phyloP scores from a whole-genome alignment of 1,140 invertebrate genomes.

The Pogonomyrmex barbatus region DNA sequence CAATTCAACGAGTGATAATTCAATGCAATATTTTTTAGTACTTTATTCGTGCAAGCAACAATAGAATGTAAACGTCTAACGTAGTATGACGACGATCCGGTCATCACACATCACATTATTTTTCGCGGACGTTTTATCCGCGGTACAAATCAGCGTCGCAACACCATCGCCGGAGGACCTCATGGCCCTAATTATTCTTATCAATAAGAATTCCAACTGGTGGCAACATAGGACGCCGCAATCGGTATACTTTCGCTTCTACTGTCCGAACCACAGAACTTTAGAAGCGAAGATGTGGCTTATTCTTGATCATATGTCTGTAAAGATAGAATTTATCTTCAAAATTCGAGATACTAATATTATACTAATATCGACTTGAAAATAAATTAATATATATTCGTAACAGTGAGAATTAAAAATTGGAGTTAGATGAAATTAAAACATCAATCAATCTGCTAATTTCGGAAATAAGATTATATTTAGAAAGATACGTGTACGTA shows the following conservation, averaged over 20 bases:
- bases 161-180: not conserved
- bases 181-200: not conserved
- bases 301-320: conserved; percentile 96
- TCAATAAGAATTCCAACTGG: not conserved
- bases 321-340: conserved; percentile 85
- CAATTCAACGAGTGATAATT: not conserved
- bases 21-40: conserved; percentile 4
- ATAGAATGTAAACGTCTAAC: conserved; percentile 32
- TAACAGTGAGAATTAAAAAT: conserved; percentile 67
- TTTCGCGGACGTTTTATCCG: not conserved
- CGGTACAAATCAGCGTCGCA: not conserved
- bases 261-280: conserved; percentile 26
- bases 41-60: conserved; percentile 31
- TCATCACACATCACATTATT: conserved; percentile 14
- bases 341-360: conserved; percentile 77
- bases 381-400: not conserved
- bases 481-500: not conserved
- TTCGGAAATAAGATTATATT: conserved; percentile 1
- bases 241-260: not conserved
- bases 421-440: conserved; percentile 37
- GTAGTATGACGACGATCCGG: not conserved
- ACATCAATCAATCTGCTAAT: conserved; percentile 9
- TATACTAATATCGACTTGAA: not conserved
- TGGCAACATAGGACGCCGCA: not conserved
- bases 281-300: conserved; percentile 96